Base-by-base conservation (phyloP, 2,888 invertebrate species). In the Cephalotes varians region DNA sequence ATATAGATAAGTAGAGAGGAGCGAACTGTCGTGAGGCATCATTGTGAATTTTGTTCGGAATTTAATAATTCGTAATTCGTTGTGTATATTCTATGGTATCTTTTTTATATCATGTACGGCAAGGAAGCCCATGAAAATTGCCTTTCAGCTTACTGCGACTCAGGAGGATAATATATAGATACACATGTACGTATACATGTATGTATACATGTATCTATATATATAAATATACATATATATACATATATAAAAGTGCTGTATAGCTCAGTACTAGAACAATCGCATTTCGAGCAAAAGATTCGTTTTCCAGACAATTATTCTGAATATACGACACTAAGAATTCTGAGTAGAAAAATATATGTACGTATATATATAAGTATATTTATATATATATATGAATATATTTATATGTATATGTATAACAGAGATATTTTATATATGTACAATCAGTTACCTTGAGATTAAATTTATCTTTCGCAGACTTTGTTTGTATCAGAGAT, bases 1-100 rank as follows among this genome's bases (percentile, higher is more conserved):
- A 87, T 91, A 92, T 86, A 82, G 82, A 87, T 91, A 89, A 89
- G 89, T 92, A 92, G 89, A 88, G 80, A 83, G 88, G 81, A 54
- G 40, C 31, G 76, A 21, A 74, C 65, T 54, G 69, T 69, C 40
- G 21, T 56, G 40, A 56, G 44, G 25, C 87, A 90, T 90, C 85
- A 86, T 87, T 85, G 89, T 88, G 86, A 85, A 85, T 87, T 89
- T 84, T 83, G 87, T 88, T 86, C 73, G 31, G 15, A 51, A 21
- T 62, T 47, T 60, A 82, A 85, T 80, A 79, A 83, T 47, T 47
- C 87, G 58, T 76, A 88, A 77, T 88, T 87, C 73, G 88, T 91
- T 85, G 89, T 90, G 88, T 86, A 85, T 87, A 88, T 84, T 88
- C 85, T 31, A 40, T 51, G 71, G 54, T 77, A 54, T 80, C 65